Evolutionary conservation across 1,140 invertebrate genomes (phyloP), one percentile per base, ranked within the genome.

Genomic region (Anastatus disparis): DNA sequence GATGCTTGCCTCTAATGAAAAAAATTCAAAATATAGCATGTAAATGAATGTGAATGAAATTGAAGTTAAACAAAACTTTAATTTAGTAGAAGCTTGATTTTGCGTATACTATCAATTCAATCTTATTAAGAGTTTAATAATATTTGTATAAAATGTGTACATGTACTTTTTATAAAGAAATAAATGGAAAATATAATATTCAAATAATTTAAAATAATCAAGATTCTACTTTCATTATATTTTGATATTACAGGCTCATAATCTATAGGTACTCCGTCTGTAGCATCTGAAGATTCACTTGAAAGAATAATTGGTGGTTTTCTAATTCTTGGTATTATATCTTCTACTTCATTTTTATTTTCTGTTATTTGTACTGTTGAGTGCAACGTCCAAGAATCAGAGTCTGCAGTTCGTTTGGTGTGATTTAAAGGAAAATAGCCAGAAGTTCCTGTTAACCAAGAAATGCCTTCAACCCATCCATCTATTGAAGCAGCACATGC

Each of bases 381-480:
- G 78, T 97, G 95, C 31, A 96, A 79, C 4, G 94, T 96, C 95
- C 95, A 97, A 1, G 94, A 92, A 85, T 95, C 94, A 2, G 94
- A 95, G 79, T 96, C 94, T 0, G 94, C 91, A 1, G 93, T 93
- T 40, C 92, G 88, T 79, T 92, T 90, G 0, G 94, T 94, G 73
- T 94, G 95, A 77, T 93, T 92, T 50, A 91, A 89, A 0, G 95
- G 95, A 73, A 96, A 86, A 77, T 90, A 91, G 0, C 95, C 95
- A 17, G 89, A 89, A 62, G 88, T 89, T 27, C 94, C 95, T 10
- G 94, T 96, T 20, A 95, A 84, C 94, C 94, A 96, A 0, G 94
- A 96, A 26, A 91, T 92, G 24, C 94, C 95, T 79, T 93, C 90
- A 1, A 93, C 93, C 95, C 95, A 97, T 38, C 93, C 93, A 85